Evolutionary conservation across 2,797 vertebrate genomes (phyloP).

Genomic region (Phrynocephalus vlangalii): DNA sequence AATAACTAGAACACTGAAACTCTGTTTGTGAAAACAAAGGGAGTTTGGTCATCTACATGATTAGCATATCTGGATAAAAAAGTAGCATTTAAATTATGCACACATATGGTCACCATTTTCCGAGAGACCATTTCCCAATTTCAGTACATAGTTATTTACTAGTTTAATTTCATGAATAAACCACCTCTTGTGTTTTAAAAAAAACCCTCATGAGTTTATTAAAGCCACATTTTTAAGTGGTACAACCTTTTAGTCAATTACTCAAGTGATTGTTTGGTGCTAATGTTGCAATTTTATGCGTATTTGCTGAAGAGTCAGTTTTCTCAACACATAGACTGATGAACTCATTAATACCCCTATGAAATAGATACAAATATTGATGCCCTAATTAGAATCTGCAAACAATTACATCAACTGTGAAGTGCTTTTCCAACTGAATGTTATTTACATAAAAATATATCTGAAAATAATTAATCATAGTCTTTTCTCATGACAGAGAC

Average conservation of each 20-base stretch:
- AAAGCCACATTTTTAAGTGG: background rate
- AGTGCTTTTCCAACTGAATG: slow-evolving; percentile 5
- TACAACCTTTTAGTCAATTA: background rate
- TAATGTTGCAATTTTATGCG: background rate
- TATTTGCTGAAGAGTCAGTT: background rate
- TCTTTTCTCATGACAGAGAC: background rate
- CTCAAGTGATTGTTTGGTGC: background rate
- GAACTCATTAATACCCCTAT: background rate
- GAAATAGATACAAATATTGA: background rate
- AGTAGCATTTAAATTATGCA: background rate
- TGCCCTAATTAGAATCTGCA: background rate
- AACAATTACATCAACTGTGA: background rate
- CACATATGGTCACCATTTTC: background rate
- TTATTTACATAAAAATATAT: slow-evolving; percentile 13
- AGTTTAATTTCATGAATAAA: no score
- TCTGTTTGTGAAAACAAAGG: background rate
- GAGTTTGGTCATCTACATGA: background rate
- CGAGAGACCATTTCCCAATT: no score
- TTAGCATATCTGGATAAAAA: background rate
- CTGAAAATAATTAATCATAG: slow-evolving; percentile 11
- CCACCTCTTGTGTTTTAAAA: no score
- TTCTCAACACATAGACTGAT: background rate
- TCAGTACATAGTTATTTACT: no score
- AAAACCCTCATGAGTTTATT: no score
- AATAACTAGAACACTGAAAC: background rate